Evolutionary conservation across 2,113 vertebrate species (phyloP).

Genomic region (Macrotis lagotis): DNA sequence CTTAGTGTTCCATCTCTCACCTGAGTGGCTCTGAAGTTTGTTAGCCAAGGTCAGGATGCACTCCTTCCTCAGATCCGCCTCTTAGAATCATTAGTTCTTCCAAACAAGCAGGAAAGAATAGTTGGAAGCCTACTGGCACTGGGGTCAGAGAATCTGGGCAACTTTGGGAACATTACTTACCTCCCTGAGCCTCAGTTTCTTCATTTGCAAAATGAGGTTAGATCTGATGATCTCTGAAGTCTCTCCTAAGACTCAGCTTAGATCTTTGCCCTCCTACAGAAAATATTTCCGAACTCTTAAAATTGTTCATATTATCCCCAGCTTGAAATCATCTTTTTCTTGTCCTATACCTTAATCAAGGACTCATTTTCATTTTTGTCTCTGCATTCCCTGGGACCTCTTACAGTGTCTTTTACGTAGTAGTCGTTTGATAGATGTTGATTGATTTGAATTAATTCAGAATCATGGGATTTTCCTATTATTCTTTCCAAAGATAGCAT

Average conservation of each 20-base stretch:
- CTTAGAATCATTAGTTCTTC: not conserved
- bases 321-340: not conserved
- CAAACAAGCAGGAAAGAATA: not conserved
- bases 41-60: not conserved
- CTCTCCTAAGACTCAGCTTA: not conserved
- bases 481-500: conserved; percentile 29
- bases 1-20: not conserved
- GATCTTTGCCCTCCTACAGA: not conserved
- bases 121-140: not conserved
- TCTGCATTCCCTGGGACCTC: not conserved
- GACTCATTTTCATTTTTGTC: not conserved
- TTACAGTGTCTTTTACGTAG: not conserved
- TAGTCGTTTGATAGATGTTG: not conserved
- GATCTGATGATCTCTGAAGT: not conserved
- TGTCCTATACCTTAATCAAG: not conserved
- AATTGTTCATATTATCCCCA: not conserved
- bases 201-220: not conserved
- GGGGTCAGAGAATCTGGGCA: not conserved
- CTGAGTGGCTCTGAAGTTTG: not conserved
- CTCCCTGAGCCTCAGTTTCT: not conserved
- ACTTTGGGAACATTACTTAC: not conserved
- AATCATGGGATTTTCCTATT: not conserved
- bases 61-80: not conserved
- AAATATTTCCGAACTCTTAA: not conserved
- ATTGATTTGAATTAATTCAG: not conserved